These are phyloP conservation scores for Drosophila greeni DNA, from an alignment of 2,888 invertebrate genomes.

Conservation along the genomic window DNA sequence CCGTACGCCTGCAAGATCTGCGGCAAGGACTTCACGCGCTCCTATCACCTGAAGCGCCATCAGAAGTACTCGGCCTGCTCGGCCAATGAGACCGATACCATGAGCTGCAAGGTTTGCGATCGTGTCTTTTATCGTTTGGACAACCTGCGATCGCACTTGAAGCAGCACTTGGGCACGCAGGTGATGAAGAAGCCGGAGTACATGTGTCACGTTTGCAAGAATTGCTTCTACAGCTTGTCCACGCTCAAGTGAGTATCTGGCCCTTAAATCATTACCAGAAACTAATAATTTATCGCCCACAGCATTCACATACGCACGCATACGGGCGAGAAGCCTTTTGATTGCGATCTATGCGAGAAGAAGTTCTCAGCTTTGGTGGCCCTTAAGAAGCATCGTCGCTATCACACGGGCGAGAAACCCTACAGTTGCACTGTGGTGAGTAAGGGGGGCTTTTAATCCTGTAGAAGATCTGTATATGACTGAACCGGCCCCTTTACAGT, in stretches of 20 bases:
- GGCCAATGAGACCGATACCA: slow-evolving; percentile 69
- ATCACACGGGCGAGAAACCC: slow-evolving; percentile 83
- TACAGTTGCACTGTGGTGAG: slow-evolving; percentile 83
- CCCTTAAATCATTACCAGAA: not conserved
- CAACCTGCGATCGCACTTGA: slow-evolving; percentile 85
- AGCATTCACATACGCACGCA: slow-evolving; percentile 84
- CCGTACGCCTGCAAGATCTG: slow-evolving; percentile 85
- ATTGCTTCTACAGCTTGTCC: slow-evolving; percentile 83
- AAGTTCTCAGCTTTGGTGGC: slow-evolving; percentile 87
- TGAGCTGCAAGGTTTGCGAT: slow-evolving; percentile 78
- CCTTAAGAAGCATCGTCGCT: slow-evolving; percentile 85
- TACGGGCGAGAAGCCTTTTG: slow-evolving; percentile 84
- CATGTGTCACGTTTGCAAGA: slow-evolving; percentile 83
- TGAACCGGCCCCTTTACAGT: slow-evolving; percentile 80
- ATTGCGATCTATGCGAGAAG: slow-evolving; percentile 85
- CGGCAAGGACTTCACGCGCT: slow-evolving; percentile 85
- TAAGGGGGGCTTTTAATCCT: not conserved
- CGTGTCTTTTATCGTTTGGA: slow-evolving; percentile 81
- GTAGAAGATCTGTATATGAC: not conserved
- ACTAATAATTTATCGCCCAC: not conserved
- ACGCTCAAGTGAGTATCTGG: slow-evolving; percentile 79
- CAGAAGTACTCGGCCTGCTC: slow-evolving; percentile 76
- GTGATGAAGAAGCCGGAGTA: slow-evolving; percentile 81
- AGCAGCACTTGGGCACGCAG: slow-evolving; percentile 83
- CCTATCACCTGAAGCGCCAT: slow-evolving; percentile 84